Conservation (phyloP, 1,140 invertebrate species). For the Panulirus ornatus region DNA sequence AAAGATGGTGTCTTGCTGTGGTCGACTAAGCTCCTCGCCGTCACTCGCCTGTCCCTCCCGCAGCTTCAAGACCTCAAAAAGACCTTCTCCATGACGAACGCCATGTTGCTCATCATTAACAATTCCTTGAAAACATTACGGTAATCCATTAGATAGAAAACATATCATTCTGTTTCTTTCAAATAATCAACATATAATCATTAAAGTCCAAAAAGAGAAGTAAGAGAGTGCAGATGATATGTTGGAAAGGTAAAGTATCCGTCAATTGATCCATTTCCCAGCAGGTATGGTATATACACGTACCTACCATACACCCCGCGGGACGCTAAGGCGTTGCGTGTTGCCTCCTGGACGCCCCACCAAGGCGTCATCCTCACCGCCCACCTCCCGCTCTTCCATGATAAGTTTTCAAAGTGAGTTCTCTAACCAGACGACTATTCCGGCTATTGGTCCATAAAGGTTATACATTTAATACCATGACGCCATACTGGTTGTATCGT, state of each 20-base stretch:
- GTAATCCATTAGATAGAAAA: not conserved
- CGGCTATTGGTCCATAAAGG: too few species aligned
- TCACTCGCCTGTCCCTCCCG: slow-evolving; percentile 5
- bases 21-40: slow-evolving; percentile 33
- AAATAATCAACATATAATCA: too few species aligned
- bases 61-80: not conserved
- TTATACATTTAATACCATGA: too few species aligned
- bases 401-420: slow-evolving; percentile 37
- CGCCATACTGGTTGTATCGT: too few species aligned
- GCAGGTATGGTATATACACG: not conserved
- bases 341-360: slow-evolving; percentile 10
- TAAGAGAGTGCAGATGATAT: not conserved
- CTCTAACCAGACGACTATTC: too few species aligned
- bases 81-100: slow-evolving; percentile 23
- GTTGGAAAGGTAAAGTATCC: not conserved
- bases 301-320: slow-evolving; percentile 11
- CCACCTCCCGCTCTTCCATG: not conserved
- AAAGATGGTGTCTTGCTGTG: slow-evolving; percentile 27
- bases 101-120: slow-evolving; percentile 22
- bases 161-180: not conserved
- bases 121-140: not conserved
- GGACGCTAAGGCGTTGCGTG: not conserved
- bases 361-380: not conserved
- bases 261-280: not conserved
- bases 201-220: too few species aligned